phyloP scores from a whole-genome alignment of 2,888 invertebrate genomes.

The Aphodius sticticus region DNA sequence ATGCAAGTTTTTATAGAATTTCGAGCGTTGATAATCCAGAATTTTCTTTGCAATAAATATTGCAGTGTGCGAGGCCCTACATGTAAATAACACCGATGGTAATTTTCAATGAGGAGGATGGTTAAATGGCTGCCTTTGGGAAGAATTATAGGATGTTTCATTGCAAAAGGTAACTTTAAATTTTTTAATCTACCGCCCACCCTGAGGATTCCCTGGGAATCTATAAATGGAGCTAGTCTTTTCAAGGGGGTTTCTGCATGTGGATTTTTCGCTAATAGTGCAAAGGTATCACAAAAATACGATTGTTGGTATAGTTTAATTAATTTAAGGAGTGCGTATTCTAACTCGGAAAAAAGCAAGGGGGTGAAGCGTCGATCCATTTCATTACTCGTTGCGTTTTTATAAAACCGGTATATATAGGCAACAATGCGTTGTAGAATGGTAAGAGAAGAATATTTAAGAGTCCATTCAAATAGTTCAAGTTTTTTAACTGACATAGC shows the following conservation, averaged over 20 bases:
- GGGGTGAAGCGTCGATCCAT: too few species aligned
- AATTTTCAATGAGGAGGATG: slow-evolving; percentile 16
- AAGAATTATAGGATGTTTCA: slow-evolving; percentile 29
- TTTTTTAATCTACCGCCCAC: slow-evolving; percentile 21
- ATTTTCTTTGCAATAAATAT: slow-evolving; percentile 34
- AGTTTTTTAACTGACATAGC: too few species aligned
- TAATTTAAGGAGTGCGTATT: too few species aligned
- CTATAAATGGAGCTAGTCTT: slow-evolving; percentile 26
- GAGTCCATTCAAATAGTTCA: too few species aligned
- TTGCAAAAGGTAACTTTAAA: slow-evolving; percentile 11
- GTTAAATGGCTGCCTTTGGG: slow-evolving; percentile 16
- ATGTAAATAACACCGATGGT: slow-evolving; percentile 30
- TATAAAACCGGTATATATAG: too few species aligned
- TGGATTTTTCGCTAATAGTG: too few species aligned
- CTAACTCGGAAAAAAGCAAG: too few species aligned
- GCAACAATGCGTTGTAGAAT: too few species aligned
- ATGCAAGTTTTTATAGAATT: slow-evolving; percentile 28
- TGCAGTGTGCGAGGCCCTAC: slow-evolving; percentile 45
- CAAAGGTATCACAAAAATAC: too few species aligned
- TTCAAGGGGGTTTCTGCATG: not conserved
- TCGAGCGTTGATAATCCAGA: slow-evolving; percentile 34
- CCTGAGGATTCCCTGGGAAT: slow-evolving; percentile 5
- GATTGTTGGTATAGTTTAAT: too few species aligned
- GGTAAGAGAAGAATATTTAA: too few species aligned
- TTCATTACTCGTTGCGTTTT: too few species aligned